A percentile compares a stretch with the other conserved stretches of the same genome.
Conservation (phyloP, 2,888 invertebrate species). For the Capitulum mitella region DNA sequence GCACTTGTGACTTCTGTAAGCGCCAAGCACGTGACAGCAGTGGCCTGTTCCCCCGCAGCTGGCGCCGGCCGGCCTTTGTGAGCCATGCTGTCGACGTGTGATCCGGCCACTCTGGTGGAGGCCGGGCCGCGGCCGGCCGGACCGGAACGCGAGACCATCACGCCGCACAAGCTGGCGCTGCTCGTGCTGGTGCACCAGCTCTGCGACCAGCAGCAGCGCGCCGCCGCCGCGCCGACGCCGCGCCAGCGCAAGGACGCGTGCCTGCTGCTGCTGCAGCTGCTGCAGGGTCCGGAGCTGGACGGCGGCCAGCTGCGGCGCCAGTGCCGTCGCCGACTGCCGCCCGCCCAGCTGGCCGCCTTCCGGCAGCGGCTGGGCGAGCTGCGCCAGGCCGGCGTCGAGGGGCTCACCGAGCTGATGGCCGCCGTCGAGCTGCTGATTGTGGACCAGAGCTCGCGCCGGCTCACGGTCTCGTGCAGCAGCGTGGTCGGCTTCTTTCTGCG, state of each 20-base stretch:
- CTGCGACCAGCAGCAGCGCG: not conserved
- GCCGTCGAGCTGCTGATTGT: not conserved
- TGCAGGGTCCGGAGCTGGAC: constrained; percentile 49
- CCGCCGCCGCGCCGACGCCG: constrained; percentile 40
- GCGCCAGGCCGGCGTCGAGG: not conserved
- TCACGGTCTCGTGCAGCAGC: not conserved
- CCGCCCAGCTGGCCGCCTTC: not conserved
- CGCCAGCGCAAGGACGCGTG: constrained; percentile 68
- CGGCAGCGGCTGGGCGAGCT: not conserved
- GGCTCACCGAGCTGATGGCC: constrained; percentile 14
- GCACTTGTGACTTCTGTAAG: no score
- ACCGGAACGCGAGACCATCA: not conserved
- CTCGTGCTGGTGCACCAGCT: not conserved
- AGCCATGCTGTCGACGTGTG: not conserved
- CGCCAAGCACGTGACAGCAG: no score
- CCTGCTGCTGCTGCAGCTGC: constrained; percentile 66
- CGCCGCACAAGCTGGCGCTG: constrained; percentile 15
- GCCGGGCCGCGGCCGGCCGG: not conserved
- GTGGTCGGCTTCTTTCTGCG: constrained; percentile 23
- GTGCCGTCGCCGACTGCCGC: not conserved
- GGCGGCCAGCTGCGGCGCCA: not conserved
- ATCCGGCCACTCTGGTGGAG: not conserved
- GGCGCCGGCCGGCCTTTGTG: not conserved
- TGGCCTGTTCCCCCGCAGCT: no score
- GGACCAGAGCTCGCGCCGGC: not conserved